Base-by-base conservation (phyloP, 2,888 invertebrate species). In the Lobophora halterata region DNA sequence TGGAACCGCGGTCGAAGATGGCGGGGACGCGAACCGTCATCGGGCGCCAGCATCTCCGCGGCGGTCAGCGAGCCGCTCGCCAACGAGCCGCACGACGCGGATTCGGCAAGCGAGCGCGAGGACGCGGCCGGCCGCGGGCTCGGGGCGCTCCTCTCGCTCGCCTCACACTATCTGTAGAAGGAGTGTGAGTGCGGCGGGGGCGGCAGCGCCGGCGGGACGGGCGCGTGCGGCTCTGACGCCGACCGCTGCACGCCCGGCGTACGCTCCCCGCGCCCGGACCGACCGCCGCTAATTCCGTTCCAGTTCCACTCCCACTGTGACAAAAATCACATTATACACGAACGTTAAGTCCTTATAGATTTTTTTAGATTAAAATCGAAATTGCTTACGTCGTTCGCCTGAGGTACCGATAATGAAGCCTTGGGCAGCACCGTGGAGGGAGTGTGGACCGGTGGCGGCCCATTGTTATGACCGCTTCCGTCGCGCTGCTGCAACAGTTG, bases 161-260 rank as follows among this genome's bases (percentile, higher is more conserved):
- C 85, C 86, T 81, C 83, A 77, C 85, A 86, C 83, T 85, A 82
- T 78, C 78, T 88, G 65, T 88, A 87, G 71, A 88, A 88, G 32
- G 88, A 88, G 69, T 88, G 87, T 44, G 88, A 88, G 69, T 88
- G 88, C 55, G 88, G 82, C 49, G 88, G 85, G 58, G 89, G 87
- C 39, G 89, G 79, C 67, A 87, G 61, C 55, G 78, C 65, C 51
- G 82, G 76, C 41, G 88, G 83, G 42, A 88, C 77, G 11, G 89
- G 89, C 30, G 90, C 89, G 68, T 90, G 90, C 19, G 90, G 90
- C 67, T 90, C 90, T 53, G 90, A 90, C 24, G 90, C 90, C 19
- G 90, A 90, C 8, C 90, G 85, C 71, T 90, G 90, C 39, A 89
- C 89, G 47, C 89, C 80, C 24, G 89, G 89, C 43, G 89, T 71